Percentiles rank a stretch among this genome's conserved stretches.
Conservation (phyloP, 2,113 vertebrate genomes). For the Pelusios castaneus region DNA sequence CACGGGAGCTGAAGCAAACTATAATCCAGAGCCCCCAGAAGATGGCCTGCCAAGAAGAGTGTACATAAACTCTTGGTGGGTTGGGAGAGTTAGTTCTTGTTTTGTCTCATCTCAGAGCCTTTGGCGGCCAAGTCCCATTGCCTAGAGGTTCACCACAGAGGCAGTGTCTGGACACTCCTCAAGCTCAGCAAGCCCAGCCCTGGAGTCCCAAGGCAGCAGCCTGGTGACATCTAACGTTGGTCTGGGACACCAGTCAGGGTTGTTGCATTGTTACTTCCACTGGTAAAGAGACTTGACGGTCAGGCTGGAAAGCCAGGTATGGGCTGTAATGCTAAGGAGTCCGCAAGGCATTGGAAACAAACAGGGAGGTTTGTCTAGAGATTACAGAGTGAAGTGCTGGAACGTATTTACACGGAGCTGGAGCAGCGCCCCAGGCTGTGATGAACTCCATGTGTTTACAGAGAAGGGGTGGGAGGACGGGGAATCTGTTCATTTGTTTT, state of each 20-base stretch:
- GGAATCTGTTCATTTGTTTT: background rate
- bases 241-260: background rate
- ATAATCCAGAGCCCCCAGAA: background rate
- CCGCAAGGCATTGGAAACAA: background rate
- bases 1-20: background rate
- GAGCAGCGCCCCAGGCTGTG: background rate
- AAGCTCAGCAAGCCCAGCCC: background rate
- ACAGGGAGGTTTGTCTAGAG: background rate
- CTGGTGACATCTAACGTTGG: background rate
- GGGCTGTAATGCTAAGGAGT: rapidly evolving
- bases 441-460: background rate
- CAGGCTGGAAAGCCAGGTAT: background rate
- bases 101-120: background rate
- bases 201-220: background rate
- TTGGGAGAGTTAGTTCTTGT: background rate
- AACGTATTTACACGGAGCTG: background rate
- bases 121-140: background rate
- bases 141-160: background rate
- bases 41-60: background rate
- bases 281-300: background rate
- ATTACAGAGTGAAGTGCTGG: background rate
- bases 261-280: background rate
- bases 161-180: background rate
- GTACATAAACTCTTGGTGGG: background rate
- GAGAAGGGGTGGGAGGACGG: background rate